phyloP scores from a whole-genome alignment of 1,140 invertebrate species.

The Cyrtorhinus lividipennis region DNA sequence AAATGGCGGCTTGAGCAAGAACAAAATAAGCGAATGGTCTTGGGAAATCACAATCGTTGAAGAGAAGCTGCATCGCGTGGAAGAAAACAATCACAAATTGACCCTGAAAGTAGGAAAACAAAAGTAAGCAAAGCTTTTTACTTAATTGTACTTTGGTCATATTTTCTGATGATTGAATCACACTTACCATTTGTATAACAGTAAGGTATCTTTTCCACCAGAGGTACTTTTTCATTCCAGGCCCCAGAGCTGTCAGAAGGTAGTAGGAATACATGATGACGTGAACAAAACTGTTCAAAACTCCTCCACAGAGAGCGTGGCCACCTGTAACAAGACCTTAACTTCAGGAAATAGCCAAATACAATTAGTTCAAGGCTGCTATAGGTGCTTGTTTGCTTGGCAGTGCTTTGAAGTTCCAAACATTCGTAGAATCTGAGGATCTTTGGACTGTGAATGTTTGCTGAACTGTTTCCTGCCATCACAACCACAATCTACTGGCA shows the following conservation, averaged over 20 bases:
- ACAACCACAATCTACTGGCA: too few species aligned
- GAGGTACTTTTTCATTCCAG: slow-evolving; percentile 57
- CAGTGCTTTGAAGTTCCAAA: too few species aligned
- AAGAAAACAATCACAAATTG: slow-evolving; percentile 63
- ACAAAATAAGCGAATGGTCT: slow-evolving; percentile 52
- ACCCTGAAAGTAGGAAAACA: slow-evolving; percentile 35
- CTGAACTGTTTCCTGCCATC: too few species aligned
- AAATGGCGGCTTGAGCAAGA: slow-evolving; percentile 64
- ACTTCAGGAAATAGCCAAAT: too few species aligned
- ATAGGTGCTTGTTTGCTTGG: too few species aligned
- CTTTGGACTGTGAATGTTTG: too few species aligned
- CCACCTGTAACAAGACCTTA: slow-evolving; percentile 35
- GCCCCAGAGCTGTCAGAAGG: slow-evolving; percentile 66
- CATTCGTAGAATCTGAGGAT: too few species aligned
- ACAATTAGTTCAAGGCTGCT: too few species aligned
- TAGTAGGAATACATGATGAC: slow-evolving; percentile 92
- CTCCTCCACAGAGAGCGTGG: slow-evolving; percentile 68
- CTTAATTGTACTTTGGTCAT: neutral
- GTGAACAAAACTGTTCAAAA: slow-evolving; percentile 78
- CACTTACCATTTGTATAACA: slow-evolving; percentile 49
- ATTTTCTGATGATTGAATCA: neutral
- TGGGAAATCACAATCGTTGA: slow-evolving; percentile 75
- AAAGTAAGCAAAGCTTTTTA: too few species aligned
- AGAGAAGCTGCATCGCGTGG: slow-evolving; percentile 63
- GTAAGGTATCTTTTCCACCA: slow-evolving; percentile 95